A percentile compares a stretch with the other conserved stretches of the same genome.
These are phyloP conservation scores for Cheirogaleus medius DNA, from an alignment of 2,113 vertebrate species.

Conservation along the genomic window DNA sequence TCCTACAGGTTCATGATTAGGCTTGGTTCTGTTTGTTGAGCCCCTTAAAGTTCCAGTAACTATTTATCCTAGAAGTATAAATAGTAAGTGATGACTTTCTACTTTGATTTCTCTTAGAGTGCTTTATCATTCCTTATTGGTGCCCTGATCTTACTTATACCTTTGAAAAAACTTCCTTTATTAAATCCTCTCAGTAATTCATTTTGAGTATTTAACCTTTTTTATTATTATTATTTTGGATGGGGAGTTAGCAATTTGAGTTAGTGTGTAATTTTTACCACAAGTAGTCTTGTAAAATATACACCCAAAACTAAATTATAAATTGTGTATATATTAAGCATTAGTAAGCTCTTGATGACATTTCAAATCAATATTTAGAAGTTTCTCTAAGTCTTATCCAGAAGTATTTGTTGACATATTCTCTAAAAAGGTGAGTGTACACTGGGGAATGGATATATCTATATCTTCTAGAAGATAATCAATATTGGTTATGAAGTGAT, in stretches of 20 bases:
- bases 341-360: not conserved
- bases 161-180: not conserved
- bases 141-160: not conserved
- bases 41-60: too few species aligned
- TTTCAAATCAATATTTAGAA: not conserved
- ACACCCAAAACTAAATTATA: not conserved
- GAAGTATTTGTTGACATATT: not conserved
- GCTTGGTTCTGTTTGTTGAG: not conserved
- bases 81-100: not conserved
- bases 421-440: not conserved
- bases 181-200: not conserved
- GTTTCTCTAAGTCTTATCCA: not conserved
- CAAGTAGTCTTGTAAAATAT: not conserved
- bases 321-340: not conserved
- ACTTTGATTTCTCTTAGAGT: not conserved
- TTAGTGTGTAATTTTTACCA: not conserved
- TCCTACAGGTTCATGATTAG: not conserved
- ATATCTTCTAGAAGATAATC: not conserved
- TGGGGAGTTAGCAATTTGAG: not conserved
- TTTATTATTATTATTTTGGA: not conserved
- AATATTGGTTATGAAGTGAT: not conserved
- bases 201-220: not conserved
- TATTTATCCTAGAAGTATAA: not conserved
- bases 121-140: not conserved
- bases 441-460: not conserved